Evolutionary conservation across 2,113 vertebrate genomes (phyloP).

Genomic region (Perccottus glenii): DNA sequence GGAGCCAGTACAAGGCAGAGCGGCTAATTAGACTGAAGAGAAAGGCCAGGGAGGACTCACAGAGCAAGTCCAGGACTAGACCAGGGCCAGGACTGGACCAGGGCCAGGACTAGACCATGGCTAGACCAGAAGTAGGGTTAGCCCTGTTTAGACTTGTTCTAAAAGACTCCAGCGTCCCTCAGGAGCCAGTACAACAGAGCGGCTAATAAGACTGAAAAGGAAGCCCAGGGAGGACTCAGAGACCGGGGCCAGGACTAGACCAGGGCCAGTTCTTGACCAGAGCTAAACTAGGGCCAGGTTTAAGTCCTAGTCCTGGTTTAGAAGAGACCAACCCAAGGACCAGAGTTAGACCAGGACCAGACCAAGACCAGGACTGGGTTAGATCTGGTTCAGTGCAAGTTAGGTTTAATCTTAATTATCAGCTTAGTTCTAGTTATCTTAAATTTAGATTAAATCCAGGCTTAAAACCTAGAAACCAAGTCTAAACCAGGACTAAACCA

Average conservation of each 20-base stretch:
- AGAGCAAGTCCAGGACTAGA: background rate
- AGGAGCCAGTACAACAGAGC: background rate
- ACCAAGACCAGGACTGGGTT: background rate
- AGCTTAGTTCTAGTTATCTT: background rate
- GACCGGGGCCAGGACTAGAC: background rate
- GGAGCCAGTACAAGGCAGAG: background rate
- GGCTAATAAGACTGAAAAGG: background rate
- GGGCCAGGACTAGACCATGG: too few relatives aligned
- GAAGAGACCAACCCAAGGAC: too few relatives aligned
- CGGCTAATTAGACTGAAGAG: background rate
- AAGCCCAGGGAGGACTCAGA: background rate
- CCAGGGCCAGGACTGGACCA: background rate
- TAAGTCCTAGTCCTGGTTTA: too few relatives aligned
- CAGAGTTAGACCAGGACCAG: background rate
- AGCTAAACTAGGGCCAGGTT: too few relatives aligned
- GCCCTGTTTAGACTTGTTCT: background rate
- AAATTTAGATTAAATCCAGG: too few relatives aligned
- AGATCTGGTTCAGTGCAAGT: background rate
- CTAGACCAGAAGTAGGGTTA: too few relatives aligned
- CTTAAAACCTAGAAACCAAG: too few relatives aligned
- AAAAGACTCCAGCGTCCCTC: background rate
- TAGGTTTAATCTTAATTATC: too few relatives aligned
- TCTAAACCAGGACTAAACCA: background rate
- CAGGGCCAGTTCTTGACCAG: too few relatives aligned
- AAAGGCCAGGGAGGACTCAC: slow-evolving; percentile 1